Percentiles rank a stretch among this genome's conserved stretches.
Conservation (phyloP, 2,888 invertebrate species). For the Margaritifera margaritifera region DNA sequence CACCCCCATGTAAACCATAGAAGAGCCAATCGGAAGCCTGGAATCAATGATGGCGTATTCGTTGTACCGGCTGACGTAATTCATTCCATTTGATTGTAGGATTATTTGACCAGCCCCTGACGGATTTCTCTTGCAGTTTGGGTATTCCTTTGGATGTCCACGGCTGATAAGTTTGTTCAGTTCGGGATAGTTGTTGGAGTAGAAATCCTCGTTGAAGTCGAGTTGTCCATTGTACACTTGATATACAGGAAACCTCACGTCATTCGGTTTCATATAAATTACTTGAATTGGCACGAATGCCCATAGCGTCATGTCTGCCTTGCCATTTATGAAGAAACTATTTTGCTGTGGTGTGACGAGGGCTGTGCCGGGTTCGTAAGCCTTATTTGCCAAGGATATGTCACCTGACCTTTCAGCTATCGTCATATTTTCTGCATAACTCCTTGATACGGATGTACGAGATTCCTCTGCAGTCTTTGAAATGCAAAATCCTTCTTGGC, state of each 20-base stretch:
- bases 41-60: constrained; percentile 54
- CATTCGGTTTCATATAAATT: constrained; percentile 24
- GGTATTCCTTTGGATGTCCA: too few species aligned
- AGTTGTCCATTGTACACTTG: not conserved
- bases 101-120: constrained; percentile 35
- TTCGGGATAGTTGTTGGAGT: too few species aligned
- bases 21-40: constrained; percentile 39
- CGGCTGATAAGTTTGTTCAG: too few species aligned
- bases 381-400: too few species aligned
- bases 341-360: constrained; percentile 33
- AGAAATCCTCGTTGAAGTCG: too few species aligned
- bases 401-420: too few species aligned
- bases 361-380: too few species aligned
- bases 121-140: too few species aligned
- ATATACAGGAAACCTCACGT: not conserved
- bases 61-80: constrained; percentile 53
- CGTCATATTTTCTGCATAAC: too few species aligned
- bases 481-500: too few species aligned
- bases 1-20: constrained; percentile 50
- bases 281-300: constrained; percentile 50
- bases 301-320: constrained; percentile 47
- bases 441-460: too few species aligned
- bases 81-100: constrained; percentile 50
- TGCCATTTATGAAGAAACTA: constrained; percentile 45
- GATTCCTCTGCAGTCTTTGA: too few species aligned